A percentile compares a stretch with the other conserved stretches of the same genome.
Evolutionary conservation across 1,140 invertebrate genomes (phyloP).

Genomic region (Phocides pigmalion): DNA sequence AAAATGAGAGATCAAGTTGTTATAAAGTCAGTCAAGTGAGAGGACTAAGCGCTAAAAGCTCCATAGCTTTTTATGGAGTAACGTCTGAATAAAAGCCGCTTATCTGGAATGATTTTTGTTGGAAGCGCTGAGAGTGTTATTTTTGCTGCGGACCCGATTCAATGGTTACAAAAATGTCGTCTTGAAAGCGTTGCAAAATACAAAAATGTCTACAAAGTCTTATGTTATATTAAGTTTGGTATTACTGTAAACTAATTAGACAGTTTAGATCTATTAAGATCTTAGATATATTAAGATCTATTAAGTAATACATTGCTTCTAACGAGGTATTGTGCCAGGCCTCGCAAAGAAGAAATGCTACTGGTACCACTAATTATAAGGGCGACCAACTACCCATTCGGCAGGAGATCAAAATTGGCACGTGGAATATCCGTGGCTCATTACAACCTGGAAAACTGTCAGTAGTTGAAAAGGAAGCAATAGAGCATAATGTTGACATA

Average conservation of each 20-base stretch:
- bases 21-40: constrained; percentile 28
- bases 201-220: too few species aligned
- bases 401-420: not conserved
- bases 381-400: not conserved
- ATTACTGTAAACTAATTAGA: too few species aligned
- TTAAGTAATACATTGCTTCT: too few species aligned
- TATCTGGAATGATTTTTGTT: constrained; percentile 20
- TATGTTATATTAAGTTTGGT: too few species aligned
- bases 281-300: too few species aligned
- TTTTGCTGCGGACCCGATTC: not conserved
- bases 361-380: too few species aligned
- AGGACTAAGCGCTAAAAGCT: constrained; percentile 25
- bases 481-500: not conserved
- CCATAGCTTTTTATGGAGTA: constrained; percentile 19
- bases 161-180: not conserved
- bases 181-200: too few species aligned
- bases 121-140: constrained; percentile 16
- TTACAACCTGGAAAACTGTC: not conserved
- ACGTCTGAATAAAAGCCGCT: constrained; percentile 25
- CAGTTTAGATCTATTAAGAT: too few species aligned
- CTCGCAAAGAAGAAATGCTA: too few species aligned
- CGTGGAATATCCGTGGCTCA: not conserved
- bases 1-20: constrained; percentile 31
- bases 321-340: too few species aligned
- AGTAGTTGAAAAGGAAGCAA: not conserved